phyloP scores from a whole-genome alignment of 2,888 invertebrate species.

The Incurvaria masculella region DNA sequence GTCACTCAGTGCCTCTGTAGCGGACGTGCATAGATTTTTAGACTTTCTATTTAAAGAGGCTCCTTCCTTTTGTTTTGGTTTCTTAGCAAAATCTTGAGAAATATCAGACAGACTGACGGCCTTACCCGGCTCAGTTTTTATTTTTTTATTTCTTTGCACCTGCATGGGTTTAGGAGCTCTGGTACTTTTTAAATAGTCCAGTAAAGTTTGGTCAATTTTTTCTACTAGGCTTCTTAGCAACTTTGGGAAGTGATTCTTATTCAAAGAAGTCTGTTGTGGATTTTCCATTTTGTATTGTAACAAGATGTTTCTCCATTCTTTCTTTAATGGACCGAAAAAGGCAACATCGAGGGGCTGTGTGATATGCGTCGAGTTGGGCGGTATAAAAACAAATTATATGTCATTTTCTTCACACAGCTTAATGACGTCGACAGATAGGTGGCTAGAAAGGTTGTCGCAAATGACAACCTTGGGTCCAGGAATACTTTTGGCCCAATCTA shows the following conservation, averaged over 20 bases:
- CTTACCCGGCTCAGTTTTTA: no score
- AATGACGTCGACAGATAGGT: conserved; percentile 14
- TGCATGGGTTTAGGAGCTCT: no score
- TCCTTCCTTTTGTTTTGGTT: no score
- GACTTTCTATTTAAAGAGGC: no score
- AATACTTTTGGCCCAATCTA: neutral
- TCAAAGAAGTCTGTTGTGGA: neutral
- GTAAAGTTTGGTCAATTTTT: no score
- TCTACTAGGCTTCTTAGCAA: conserved; percentile 11
- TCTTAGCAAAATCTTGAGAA: no score
- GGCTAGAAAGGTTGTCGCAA: conserved; percentile 19
- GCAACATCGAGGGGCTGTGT: conserved; percentile 21
- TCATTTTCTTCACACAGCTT: conserved; percentile 18
- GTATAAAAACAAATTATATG: conserved; percentile 20
- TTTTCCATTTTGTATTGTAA: conserved; percentile 13
- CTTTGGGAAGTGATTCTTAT: conserved; percentile 16
- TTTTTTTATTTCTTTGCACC: no score
- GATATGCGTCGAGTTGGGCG: conserved; percentile 20
- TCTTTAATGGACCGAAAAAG: conserved; percentile 20
- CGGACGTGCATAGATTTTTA: no score
- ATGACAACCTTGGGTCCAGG: neutral
- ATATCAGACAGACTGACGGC: no score
- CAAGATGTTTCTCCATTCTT: conserved; percentile 18
- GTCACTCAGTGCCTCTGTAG: no score
- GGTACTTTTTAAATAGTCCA: no score